These are phyloP conservation scores for Hemitrygon akajei DNA, from an alignment of 2,797 vertebrate genomes.

Conservation along the genomic window DNA sequence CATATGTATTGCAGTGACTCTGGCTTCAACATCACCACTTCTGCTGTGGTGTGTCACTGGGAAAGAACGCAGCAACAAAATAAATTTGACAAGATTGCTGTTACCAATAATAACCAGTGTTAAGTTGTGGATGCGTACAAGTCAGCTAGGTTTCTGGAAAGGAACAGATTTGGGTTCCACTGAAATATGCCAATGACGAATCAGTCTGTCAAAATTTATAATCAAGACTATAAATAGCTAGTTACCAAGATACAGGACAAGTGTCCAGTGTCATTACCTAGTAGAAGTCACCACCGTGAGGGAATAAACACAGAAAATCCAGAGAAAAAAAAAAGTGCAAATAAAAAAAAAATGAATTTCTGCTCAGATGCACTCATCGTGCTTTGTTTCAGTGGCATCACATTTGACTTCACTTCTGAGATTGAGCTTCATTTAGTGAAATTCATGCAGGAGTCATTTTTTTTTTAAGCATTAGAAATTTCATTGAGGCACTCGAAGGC, in stretches of 20 bases:
- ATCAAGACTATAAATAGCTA: neutral
- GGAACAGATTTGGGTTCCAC: neutral
- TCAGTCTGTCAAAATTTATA: neutral
- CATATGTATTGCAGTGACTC: too few relatives aligned
- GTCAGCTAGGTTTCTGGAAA: neutral
- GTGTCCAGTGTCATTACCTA: neutral
- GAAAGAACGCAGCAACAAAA: neutral
- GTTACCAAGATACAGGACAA: too few relatives aligned
- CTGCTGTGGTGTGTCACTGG: neutral
- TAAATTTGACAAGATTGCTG: neutral
- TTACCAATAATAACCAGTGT: neutral
- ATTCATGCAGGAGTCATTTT: too few relatives aligned
- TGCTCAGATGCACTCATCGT: too few relatives aligned
- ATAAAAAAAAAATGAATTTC: too few relatives aligned
- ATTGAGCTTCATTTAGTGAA: too few relatives aligned
- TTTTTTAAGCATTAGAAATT: too few relatives aligned
- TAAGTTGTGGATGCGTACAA: too few relatives aligned
- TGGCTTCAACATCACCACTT: neutral
- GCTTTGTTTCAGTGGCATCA: too few relatives aligned
- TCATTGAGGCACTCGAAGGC: neutral
- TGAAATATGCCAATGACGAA: neutral
- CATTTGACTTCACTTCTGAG: too few relatives aligned
- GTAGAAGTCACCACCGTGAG: too few relatives aligned
- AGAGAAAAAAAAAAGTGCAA: neutral
- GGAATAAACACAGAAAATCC: neutral